Conservation (phyloP, 2,113 vertebrate species). For the Picathartes gymnocephalus region DNA sequence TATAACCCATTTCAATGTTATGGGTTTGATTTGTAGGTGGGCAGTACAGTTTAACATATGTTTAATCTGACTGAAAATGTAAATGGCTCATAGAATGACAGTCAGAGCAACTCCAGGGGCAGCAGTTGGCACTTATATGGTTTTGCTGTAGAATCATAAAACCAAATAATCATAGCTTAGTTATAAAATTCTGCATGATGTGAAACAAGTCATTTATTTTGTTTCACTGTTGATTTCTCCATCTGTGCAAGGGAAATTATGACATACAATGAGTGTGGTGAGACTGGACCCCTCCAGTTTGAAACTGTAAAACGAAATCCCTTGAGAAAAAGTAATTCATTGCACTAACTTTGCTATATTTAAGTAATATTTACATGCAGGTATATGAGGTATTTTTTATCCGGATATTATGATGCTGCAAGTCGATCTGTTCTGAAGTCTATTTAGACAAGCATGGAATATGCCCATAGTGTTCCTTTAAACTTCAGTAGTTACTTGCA, state of each 20-base stretch:
- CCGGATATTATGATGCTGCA: neutral
- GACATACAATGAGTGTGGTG: neutral
- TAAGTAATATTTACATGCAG: neutral
- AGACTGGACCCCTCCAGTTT: neutral
- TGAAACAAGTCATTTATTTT: neutral
- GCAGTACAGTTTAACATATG: neutral
- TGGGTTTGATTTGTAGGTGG: neutral
- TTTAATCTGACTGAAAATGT: neutral
- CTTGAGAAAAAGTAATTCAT: neutral
- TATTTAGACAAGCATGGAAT: neutral
- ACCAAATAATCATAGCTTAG: neutral
- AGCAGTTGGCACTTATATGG: neutral
- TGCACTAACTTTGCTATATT: neutral
- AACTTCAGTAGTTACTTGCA: neutral
- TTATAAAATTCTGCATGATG: neutral
- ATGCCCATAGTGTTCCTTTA: neutral
- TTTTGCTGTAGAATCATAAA: neutral
- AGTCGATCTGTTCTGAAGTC: neutral
- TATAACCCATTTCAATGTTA: neutral
- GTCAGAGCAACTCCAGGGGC: neutral
- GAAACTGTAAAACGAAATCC: neutral
- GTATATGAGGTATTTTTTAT: neutral
- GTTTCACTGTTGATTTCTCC: neutral
- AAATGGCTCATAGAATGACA: neutral
- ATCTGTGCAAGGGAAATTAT: neutral